Base-by-base conservation (phyloP, 2,888 invertebrate species). In the Reticulitermes lucifugus region DNA sequence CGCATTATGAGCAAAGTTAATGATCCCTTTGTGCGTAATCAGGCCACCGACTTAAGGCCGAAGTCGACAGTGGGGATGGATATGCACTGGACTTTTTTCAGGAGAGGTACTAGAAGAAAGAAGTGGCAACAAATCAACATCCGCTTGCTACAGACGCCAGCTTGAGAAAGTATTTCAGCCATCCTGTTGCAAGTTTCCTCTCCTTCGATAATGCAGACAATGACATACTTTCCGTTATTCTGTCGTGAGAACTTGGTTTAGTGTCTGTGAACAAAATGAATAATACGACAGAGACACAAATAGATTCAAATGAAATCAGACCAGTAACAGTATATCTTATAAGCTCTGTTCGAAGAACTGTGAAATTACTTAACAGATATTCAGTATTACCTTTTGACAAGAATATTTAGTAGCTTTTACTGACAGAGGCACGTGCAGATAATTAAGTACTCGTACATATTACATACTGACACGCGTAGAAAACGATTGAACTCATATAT, bases 201-300 rank as follows among this genome's bases (percentile, higher is more conserved):
- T 60, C 18, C 60, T 60, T 60, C 46, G 7, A 21, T 60, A 12
- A 60, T 60, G 60, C 18, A 75, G 75, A 75, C 75, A 75, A 75
- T 75, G 75, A 75, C 75, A 75, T 75, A 75, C 75, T 75, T 75
- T 75, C 75, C 41, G 35, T 75, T 75, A 75, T 75, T 75, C 75
- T 9, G 43, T 22, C 43, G 43, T 18, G n/a, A 60, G 60, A 12
- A 60, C 6, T 21, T n/a, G 60, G 60, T 60, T 60, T 60, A 9
- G 29, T 43, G 75, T 73, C 35, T 75, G 75, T 75, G 75, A 75
- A 75, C 43, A 41, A 75, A 75, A 75, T 75, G 22, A 75, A 75
- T 75, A 43, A 12, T 18, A 60, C 21, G 6, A 60, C 21, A 60
- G 60, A 18, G 60, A 75, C 75, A 75, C 35, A 43, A 75, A 14